Evolutionary conservation across 2,797 vertebrate species (phyloP).

Genomic region (Malacoctenus gilli): DNA sequence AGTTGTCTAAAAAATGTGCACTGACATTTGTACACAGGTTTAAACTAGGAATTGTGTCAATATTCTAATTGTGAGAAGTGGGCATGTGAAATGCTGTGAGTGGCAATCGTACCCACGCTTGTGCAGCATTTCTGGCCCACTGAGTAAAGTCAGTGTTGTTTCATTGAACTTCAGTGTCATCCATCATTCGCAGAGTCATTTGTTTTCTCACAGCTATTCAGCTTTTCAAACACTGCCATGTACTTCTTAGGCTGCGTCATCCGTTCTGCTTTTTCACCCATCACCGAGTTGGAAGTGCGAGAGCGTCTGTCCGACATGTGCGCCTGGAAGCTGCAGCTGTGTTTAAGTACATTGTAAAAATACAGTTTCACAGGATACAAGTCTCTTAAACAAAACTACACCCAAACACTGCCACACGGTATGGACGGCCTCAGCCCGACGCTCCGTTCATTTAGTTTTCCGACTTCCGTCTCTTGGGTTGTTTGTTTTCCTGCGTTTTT

Average conservation of each 20-base stretch:
- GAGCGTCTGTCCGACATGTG: constrained; percentile 46
- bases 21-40: too few relatives aligned
- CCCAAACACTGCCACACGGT: constrained; percentile 57
- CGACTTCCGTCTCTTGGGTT: neutral
- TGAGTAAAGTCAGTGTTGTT: too few relatives aligned
- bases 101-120: too few relatives aligned
- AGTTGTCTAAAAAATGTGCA: too few relatives aligned
- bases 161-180: too few relatives aligned
- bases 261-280: constrained; percentile 15
- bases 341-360: constrained; percentile 66
- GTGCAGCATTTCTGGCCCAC: too few relatives aligned
- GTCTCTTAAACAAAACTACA: constrained; percentile 62
- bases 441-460: constrained; percentile 39
- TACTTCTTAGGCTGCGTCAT: constrained; percentile 34
- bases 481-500: constrained; percentile 15
- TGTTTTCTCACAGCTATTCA: too few relatives aligned
- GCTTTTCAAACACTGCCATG: too few relatives aligned
- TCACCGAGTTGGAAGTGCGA: constrained; percentile 29
- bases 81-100: too few relatives aligned
- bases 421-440: constrained; percentile 28
- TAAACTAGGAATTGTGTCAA: too few relatives aligned
- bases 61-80: too few relatives aligned
- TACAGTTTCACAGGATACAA: constrained; percentile 64
- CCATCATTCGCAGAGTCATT: too few relatives aligned
- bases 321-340: constrained; percentile 54